Evolutionary conservation across 2,797 vertebrate genomes (phyloP).

Genomic region (Sebastolobus altivelis): DNA sequence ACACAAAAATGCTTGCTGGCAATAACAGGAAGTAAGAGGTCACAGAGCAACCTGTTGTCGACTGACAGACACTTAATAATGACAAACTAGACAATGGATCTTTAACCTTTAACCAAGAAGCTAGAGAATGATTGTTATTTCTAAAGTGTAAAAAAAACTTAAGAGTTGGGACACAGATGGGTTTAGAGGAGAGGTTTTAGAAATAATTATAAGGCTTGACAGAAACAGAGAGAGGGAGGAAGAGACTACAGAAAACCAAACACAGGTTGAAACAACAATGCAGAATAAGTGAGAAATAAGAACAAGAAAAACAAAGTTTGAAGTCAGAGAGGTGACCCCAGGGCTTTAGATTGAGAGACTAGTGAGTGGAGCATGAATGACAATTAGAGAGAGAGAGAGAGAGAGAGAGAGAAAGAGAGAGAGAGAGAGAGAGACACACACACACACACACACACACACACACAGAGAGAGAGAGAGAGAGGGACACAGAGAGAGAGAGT

Average conservation of each 20-base stretch:
- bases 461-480: no score
- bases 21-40: no score
- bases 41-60: no score
- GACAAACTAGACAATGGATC: no score
- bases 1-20: no score
- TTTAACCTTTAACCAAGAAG: no score
- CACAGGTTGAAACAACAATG: neutral
- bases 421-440: slow-evolving; percentile 12
- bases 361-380: slow-evolving; percentile 36
- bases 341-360: slow-evolving; percentile 10
- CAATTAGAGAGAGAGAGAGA: neutral
- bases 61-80: no score
- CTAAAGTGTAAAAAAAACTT: no score
- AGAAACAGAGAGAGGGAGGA: neutral
- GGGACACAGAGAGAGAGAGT: neutral
- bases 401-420: neutral
- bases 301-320: neutral
- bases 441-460: no score
- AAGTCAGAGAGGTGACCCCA: neutral
- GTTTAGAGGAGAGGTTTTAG: slow-evolving; percentile 11
- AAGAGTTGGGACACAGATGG: no score
- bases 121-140: no score
- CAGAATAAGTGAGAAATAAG: slow-evolving; percentile 4
- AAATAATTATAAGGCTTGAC: neutral
- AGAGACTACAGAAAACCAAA: slow-evolving; percentile 1